phyloP scores from a whole-genome alignment of 2,113 vertebrate genomes.

The Chionodraco myersi region DNA sequence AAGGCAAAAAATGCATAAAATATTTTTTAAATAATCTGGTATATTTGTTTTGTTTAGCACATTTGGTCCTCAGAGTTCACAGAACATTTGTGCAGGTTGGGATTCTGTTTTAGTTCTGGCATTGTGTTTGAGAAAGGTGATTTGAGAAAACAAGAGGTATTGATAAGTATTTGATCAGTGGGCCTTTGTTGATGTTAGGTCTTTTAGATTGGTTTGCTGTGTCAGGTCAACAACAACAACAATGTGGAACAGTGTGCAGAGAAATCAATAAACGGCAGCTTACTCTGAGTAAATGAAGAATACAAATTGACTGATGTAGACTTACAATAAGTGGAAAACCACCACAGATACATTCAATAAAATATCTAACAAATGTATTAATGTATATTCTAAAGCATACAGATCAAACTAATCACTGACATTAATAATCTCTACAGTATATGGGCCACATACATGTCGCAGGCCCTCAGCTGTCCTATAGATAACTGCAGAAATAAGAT shows the following conservation, averaged over 20 bases:
- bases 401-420: neutral
- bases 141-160: neutral
- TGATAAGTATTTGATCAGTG: slow-evolving; percentile 1
- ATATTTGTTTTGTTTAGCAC: neutral
- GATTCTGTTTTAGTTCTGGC: neutral
- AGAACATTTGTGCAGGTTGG: neutral
- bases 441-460: slow-evolving; percentile 4
- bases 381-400: neutral
- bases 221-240: slow-evolving; percentile 3
- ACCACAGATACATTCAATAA: neutral
- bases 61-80: neutral
- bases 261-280: slow-evolving; percentile 5
- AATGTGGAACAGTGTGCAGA: neutral
- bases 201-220: slow-evolving; percentile 3
- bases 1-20: too few relatives aligned
- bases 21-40: too few relatives aligned
- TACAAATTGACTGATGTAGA: neutral
- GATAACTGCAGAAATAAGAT: slow-evolving; percentile 29
- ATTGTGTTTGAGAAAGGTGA: neutral
- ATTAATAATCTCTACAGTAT: neutral
- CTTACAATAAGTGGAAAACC: neutral
- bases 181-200: neutral
- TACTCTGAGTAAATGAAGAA: neutral
- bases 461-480: slow-evolving; percentile 13
- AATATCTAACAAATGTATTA: neutral